phyloP scores from a whole-genome alignment of 2,113 vertebrate genomes.

The Columbina picui region DNA sequence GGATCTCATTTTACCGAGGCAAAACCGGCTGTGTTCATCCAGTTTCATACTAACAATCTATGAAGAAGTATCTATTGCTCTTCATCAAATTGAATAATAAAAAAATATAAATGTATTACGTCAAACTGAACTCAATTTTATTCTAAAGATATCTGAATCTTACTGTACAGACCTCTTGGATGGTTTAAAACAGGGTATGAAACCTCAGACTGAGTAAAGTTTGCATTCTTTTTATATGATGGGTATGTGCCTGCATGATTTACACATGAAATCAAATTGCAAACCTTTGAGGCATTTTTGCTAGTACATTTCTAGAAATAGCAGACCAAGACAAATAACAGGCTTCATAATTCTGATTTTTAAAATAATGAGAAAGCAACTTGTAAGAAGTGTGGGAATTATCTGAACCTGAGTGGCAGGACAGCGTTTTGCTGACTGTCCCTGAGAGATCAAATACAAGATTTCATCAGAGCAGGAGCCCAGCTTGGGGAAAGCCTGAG shows the following conservation, averaged over 20 bases:
- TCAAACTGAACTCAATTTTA: neutral
- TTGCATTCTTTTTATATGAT: neutral
- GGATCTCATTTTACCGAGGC: neutral
- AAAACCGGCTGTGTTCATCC: neutral
- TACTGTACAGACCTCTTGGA: neutral
- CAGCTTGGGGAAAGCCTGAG: neutral
- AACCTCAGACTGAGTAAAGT: neutral
- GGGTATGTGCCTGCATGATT: neutral
- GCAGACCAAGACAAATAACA: neutral
- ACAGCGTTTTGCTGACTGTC: neutral
- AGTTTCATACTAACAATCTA: neutral
- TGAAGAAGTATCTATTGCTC: neutral
- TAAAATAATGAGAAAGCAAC: neutral
- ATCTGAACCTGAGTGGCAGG: neutral
- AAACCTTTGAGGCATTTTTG: neutral
- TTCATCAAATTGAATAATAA: rapidly evolving
- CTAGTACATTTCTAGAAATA: neutral
- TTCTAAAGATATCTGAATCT: neutral
- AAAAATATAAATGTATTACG: neutral
- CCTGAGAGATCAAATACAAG: rapidly evolving
- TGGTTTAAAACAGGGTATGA: neutral
- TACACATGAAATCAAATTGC: neutral
- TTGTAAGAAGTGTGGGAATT: neutral
- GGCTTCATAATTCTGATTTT: neutral
- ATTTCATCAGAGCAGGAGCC: neutral